phyloP scores from a whole-genome alignment of 1,140 invertebrate species.

The Drosophila mauritiana region DNA sequence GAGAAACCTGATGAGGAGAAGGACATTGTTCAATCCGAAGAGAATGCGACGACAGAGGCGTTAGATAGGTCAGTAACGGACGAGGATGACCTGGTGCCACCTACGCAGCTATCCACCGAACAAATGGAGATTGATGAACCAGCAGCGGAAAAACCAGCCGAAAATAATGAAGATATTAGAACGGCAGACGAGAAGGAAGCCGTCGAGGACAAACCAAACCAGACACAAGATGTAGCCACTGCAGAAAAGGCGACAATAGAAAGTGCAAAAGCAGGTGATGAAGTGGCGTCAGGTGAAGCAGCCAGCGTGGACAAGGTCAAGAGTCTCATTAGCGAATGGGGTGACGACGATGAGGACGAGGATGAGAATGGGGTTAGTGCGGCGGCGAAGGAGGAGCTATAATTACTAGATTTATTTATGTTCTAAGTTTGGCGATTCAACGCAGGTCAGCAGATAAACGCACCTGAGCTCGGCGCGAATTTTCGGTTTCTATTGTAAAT shows the following conservation, averaged over 20 bases:
- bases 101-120: constrained; percentile 21
- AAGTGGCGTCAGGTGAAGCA: constrained; percentile 1
- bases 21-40: not conserved
- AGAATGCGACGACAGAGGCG: not conserved
- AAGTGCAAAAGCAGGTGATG: constrained; percentile 2
- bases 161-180: constrained; percentile 16
- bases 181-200: constrained; percentile 10
- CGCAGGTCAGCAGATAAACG: constrained; percentile 19
- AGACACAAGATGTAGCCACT: constrained; percentile 7
- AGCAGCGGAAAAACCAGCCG: constrained; percentile 1
- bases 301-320: constrained; percentile 60
- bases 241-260: constrained; percentile 3
- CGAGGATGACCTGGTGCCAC: constrained; percentile 13
- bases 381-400: constrained; percentile 71
- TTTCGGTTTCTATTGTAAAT: constrained; percentile 78
- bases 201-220: constrained; percentile 39
- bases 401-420: constrained; percentile 82
- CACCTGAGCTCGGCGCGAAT: constrained; percentile 24
- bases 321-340: constrained; percentile 83
- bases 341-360: constrained; percentile 76
- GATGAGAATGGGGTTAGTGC: constrained; percentile 75
- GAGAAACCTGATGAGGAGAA: constrained; percentile 31
- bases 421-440: constrained; percentile 65
- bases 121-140: constrained; percentile 17
- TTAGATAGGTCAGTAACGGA: constrained; percentile 8